Base-by-base conservation (phyloP, 2,797 vertebrate species). In the Acrossocheilus fasciatus region DNA sequence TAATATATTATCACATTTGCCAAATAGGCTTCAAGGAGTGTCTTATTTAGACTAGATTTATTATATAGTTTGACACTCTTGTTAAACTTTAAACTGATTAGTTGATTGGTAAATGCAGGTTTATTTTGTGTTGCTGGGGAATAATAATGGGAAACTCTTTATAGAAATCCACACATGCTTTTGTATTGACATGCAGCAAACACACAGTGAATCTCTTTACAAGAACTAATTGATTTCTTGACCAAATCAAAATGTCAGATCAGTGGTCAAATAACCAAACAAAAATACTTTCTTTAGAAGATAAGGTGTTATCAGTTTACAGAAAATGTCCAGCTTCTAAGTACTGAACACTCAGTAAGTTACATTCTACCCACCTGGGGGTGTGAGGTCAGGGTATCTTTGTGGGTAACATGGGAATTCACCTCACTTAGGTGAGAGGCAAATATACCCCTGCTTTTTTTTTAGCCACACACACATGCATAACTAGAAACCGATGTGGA, bases 291-390 rank as follows among this genome's bases (percentile, higher is more conserved):
- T 3, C 5, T 57, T 41, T 54, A 5, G 20, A 70, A 39, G 80
- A 59, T 59, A 43, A 30, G 4, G 6, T 34, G n/a, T 62, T 17
- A 26, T 59, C 39, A 10, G 1, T 64, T 50, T 0, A 68, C 8
- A 12, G 8, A 18, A 54, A 77, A 77, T 39, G 34, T 54, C 12
- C 17, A 23, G 20, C 57, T 83, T 81, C 20, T 80, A 45, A 45
- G 7, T 59, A 34, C 6, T 14, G 41, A 43, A 57, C 17, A 78
- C 62, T 82, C 59, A 14, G 47, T 52, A 26, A 36, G 14, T 43
- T 41, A 68, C 18, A 74, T 80, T 89, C 81, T 81, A 74, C 50
- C 79, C 88, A 89, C 86, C 88, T 87, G 86, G 70, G 86, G 70
- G 39, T 75, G 69, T 88, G 69, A 86, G 82, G 74, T 84, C 50